These are phyloP conservation scores for Aphelinus certus DNA, from an alignment of 1,140 invertebrate species.

Conservation along the genomic window DNA sequence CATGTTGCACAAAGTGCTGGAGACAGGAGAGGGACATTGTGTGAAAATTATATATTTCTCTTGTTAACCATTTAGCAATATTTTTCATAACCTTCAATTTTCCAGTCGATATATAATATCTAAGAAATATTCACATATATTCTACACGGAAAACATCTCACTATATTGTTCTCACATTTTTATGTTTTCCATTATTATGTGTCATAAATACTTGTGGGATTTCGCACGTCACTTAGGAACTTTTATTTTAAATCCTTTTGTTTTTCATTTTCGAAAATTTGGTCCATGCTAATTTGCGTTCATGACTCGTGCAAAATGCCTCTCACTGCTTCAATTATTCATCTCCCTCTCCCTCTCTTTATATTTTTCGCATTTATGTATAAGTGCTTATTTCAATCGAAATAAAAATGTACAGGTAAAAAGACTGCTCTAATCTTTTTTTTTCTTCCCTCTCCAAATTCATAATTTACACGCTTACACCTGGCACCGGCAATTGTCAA, in stretches of 20 bases:
- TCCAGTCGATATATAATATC: too few relatives aligned
- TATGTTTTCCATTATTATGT: not conserved
- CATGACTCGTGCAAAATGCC: constrained; percentile 29
- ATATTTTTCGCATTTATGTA: not conserved
- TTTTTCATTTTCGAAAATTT: constrained; percentile 20
- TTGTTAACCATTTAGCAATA: too few relatives aligned
- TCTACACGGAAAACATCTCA: not conserved
- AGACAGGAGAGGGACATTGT: constrained; percentile 24
- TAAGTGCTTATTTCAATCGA: constrained; percentile 4
- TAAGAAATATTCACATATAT: too few relatives aligned
- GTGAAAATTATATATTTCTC: too few relatives aligned
- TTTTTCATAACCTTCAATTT: too few relatives aligned
- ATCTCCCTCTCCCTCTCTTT: not conserved
- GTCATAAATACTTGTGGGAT: not conserved
- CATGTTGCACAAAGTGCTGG: constrained; percentile 48
- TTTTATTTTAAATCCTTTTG: constrained; percentile 18
- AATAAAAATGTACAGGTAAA: constrained; percentile 30
- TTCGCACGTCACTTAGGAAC: constrained; percentile 24
- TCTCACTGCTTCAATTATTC: not conserved
- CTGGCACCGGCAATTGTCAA: constrained; percentile 4
- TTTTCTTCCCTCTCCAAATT: not conserved
- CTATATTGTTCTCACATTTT: not conserved
- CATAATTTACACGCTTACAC: constrained; percentile 25
- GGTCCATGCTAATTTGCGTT: constrained; percentile 27
- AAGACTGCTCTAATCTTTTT: not conserved